Evolutionary conservation across 2,113 vertebrate species (phyloP), one percentile per base, ranked within the genome.

Genomic region (Stigmatopora argus): DNA sequence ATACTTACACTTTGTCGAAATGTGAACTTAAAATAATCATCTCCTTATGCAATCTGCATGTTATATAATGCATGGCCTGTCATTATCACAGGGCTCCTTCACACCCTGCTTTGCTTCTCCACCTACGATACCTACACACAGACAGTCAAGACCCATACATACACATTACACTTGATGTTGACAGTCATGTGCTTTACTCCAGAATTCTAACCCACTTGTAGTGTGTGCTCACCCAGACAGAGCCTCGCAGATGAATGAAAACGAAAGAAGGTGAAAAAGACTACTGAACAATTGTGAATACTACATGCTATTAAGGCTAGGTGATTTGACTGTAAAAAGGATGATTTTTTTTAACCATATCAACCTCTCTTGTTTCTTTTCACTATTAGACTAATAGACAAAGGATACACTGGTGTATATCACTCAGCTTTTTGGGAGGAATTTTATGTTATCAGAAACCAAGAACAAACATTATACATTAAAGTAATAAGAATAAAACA

Each of bases 21-120:
- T 89, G 74, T 82, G 83, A 73, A 86, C 79, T 75, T 74, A 79
- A 88, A 88, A 88, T 87, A 85, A 81, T 85, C 78, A 80, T 77
- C 72, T 79, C 76, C 84, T 89, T 86, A 88, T 78, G 86, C 86
- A 89, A 88, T 87, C 75, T 85, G 77, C 75, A 83, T 73, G 83
- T 89, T 89, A 86, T 81, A 85, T 89, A 89, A 89, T 85, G 70
- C 82, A 79, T 78, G 83, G 86, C 76, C 81, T 89, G 85, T 87
- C 86, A 87, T 88, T 86, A 88, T 86, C 85, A 84, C 85, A 82
- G 85, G 35, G 52, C 83, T 87, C 84, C 79, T 86, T 88, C 85
- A 88, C 78, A 78, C 82, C 87, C 84, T 87, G 80, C 83, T 81
- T 80, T 83, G 84, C 81, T 73, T 82, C 84, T 78, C 82, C 83